Base-by-base conservation (phyloP, 1,140 invertebrate genomes). In the Euwallacea fornicatus region DNA sequence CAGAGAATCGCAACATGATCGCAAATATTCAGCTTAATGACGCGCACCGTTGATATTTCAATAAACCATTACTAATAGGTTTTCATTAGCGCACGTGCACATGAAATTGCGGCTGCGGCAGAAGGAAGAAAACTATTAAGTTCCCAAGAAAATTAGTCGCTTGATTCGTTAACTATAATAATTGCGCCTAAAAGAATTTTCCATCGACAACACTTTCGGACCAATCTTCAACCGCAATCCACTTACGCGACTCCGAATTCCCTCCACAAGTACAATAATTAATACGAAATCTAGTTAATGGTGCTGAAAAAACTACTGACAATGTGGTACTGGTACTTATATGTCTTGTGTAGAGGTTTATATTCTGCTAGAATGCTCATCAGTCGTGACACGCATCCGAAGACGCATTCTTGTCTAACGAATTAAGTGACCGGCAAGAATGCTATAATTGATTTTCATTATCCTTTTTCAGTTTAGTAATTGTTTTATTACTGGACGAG, bases 331-430 rank as follows among this genome's bases (percentile, higher is more conserved):
- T 16, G 42, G 42, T 61, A 61, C 59, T 42, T 61, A 42, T 43
- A 61, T n/a, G 59, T 61, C 33, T 61, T 43, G 59, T 61, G 21
- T 66, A 42, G 53, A 13, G 65, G 43, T 66, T 66, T 66, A 66
- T 66, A 58, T 66, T 66, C 65, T 66, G 65, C 65, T 58, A 66
- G 65, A 66, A 58, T 46, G 65, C 55, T 66, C 65, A 66, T 66
- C 65, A 66, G 53, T 66, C 65, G 42, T 58, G 65, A 66, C 65
- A 46, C 54, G 33, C 7, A 66, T 44, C 50, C 7, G 11, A 66
- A n/a, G 54, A 46, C 16, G 42, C 65, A 66, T 66, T 66, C 65
- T 66, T 58, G 43, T 66, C 65, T 66, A 66, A 66, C 65, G 65
- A 66, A 58, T 66, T 33, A 66, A 66, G 65, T 66, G 65, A 66